These are phyloP conservation scores for Synergus gifuensis DNA, from an alignment of 2,888 invertebrate species.

Conservation along the genomic window DNA sequence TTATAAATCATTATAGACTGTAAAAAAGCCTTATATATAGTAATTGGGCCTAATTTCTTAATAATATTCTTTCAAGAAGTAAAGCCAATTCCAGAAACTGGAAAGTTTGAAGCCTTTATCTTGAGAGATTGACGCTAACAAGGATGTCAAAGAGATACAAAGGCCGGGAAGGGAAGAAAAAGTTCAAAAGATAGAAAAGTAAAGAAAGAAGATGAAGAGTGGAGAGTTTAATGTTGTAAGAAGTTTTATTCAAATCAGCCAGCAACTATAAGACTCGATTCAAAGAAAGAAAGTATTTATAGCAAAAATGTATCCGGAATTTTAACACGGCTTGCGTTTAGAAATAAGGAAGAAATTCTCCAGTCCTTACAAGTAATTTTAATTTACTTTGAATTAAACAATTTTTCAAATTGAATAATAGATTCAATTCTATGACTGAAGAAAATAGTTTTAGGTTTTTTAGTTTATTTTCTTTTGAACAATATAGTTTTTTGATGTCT, in stretches of 20 bases:
- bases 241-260: not conserved
- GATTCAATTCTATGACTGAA: too few species aligned
- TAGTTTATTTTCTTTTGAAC: too few species aligned
- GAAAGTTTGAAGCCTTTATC: not conserved
- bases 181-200: not conserved
- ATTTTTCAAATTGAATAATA: too few species aligned
- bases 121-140: slow-evolving; percentile 9
- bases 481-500: not conserved
- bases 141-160: slow-evolving; percentile 4
- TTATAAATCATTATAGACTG: not conserved
- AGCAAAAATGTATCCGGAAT: not conserved
- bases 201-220: not conserved
- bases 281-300: not conserved
- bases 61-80: not conserved
- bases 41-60: not conserved
- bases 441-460: too few species aligned
- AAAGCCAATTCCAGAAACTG: not conserved
- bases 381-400: too few species aligned
- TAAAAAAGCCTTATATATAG: not conserved
- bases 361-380: too few species aligned
- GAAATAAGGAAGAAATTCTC: slow-evolving; percentile 7
- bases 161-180: not conserved
- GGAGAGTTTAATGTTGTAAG: not conserved
- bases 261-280: not conserved
- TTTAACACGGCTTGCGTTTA: not conserved